phyloP scores from a whole-genome alignment of 2,888 invertebrate species.

The Napeogenes inachia region DNA sequence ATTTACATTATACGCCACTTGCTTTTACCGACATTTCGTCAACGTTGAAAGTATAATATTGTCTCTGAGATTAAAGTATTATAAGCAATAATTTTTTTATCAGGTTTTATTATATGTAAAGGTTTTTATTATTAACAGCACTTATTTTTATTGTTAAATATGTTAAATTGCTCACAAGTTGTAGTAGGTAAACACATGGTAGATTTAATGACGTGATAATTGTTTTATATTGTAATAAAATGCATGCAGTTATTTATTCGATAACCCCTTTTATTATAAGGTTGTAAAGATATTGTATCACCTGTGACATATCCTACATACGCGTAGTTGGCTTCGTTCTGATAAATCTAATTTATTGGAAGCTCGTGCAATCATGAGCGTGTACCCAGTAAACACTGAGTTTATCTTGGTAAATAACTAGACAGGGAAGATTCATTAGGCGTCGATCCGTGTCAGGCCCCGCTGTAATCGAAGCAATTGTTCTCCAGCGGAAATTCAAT shows the following conservation, averaged over 20 bases:
- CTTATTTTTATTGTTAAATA: not conserved
- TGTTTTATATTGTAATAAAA: slow-evolving; percentile 2
- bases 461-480: slow-evolving; percentile 75
- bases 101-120: not conserved
- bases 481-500: slow-evolving; percentile 73
- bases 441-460: slow-evolving; percentile 69
- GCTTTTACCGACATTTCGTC: slow-evolving; percentile 10
- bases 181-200: not conserved
- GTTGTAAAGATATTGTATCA: slow-evolving; percentile 23
- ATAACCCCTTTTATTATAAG: slow-evolving; percentile 21
- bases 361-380: slow-evolving; percentile 74
- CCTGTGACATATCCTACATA: slow-evolving; percentile 32
- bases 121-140: not conserved
- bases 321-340: slow-evolving; percentile 38
- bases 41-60: not conserved
- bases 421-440: slow-evolving; percentile 76
- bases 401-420: slow-evolving; percentile 75
- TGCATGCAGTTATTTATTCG: not conserved
- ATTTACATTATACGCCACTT: slow-evolving; percentile 23
- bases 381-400: slow-evolving; percentile 71
- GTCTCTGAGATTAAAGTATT: not conserved
- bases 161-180: not conserved
- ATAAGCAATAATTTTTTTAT: not conserved
- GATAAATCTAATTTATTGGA: slow-evolving; percentile 72
- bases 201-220: slow-evolving; percentile 1